These are phyloP conservation scores for Ranitomeya imitator DNA, from an alignment of 2,113 vertebrate species.

Conservation along the genomic window DNA sequence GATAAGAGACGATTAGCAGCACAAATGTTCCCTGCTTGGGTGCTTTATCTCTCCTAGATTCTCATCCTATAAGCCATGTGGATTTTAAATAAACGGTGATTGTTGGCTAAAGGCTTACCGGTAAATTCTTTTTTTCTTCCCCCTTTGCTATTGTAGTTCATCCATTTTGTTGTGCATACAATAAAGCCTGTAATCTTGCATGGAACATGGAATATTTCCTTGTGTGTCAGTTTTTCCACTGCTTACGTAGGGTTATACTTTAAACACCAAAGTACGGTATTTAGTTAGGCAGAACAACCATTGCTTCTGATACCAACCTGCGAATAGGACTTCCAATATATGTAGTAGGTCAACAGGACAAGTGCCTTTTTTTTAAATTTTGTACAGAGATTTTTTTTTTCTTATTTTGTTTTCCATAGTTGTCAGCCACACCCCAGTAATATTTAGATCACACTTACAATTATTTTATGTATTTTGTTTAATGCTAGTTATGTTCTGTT, in stretches of 20 bases:
- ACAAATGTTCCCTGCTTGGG: constrained; percentile 3
- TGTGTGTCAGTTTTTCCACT: neutral
- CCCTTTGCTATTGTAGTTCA: neutral
- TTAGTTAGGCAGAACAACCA: neutral
- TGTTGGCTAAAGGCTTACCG: neutral
- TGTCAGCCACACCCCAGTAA: too few relatives aligned
- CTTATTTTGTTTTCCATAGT: too few relatives aligned
- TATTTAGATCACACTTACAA: too few relatives aligned
- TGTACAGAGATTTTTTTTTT: too few relatives aligned
- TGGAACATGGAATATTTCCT: neutral
- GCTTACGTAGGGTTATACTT: neutral
- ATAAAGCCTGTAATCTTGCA: neutral
- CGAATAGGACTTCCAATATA: neutral
- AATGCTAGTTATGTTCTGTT: too few relatives aligned
- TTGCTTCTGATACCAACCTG: neutral
- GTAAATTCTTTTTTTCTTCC: neutral
- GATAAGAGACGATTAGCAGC: constrained; percentile 15
- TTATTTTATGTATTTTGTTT: too few relatives aligned
- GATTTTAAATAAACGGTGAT: neutral
- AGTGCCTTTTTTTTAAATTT: too few relatives aligned
- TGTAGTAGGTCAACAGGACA: neutral
- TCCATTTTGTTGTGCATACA: neutral
- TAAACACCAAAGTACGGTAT: neutral
- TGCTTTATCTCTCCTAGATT: neutral
- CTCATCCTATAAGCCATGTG: constrained; percentile 16